Base-by-base conservation (phyloP, 2,113 vertebrate species). In the Gallinago jamesoni region DNA sequence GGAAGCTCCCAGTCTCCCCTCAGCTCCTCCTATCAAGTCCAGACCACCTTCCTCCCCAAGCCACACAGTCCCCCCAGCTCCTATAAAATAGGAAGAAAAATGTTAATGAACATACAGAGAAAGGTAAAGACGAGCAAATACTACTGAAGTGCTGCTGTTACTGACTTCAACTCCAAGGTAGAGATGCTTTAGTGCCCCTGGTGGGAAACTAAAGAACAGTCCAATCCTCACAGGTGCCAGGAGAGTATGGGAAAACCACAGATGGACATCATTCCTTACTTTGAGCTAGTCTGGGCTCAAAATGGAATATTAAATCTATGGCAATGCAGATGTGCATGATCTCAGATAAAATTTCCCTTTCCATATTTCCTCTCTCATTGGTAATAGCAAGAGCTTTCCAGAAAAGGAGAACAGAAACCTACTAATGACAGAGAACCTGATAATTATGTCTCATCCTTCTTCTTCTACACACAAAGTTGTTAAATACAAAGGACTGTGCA, bases 51-150 rank as follows among this genome's bases (percentile, higher is more conserved):
- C 25, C 8, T 43, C 27, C 35, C 39, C 67, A 72, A 33, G 50
- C 14, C 30, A 67, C 7, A 10, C 11, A 14, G 17, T 74, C 5
- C 6, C 18, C 18, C 10, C 30, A 3, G 1, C 2, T 8, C 33
- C 70, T 35, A 33, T 19, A 77, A 90, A 88, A 47, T 0, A 60
- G 31, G 37, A 48, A 59, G 17, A 72, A 72, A 48, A 39, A 39
- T 39, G 39, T 39, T 37, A 24, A 68, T 59, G 56, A 84, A 69
- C 5, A 4, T 18, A 25, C 7, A 82, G 39, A 48, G 13, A 6
- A 79, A 79, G 33, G 35, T 12, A 77, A 83, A 73, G 27, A 57
- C 7, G 25, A 37, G 28, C 41, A 90, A 88, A 69, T 45, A 41
- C 30, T 52, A 50, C 35, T 17, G 27, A 60, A 78, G 33, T 35